Conservation (phyloP, 2,888 invertebrate genomes). For the Callyntrura guangdongensis region DNA sequence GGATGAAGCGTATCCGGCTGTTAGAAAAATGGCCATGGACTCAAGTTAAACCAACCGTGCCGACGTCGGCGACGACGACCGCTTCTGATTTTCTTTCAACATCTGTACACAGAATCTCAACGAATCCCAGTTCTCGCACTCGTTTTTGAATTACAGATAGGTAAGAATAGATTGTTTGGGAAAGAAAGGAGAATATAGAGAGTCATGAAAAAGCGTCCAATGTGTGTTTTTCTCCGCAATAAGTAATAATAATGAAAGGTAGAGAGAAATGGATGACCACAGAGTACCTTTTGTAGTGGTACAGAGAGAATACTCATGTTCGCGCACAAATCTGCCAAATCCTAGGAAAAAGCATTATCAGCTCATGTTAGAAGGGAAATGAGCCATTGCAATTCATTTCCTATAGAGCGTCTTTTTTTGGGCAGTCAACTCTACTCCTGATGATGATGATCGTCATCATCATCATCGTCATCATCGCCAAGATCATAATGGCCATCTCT, state of each 20-base stretch:
- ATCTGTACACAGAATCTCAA: neutral
- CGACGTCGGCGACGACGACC: constrained; percentile 18
- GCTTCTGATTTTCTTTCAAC: constrained; percentile 68
- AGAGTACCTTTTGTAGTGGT: constrained; percentile 44
- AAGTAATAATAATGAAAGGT: constrained; percentile 71
- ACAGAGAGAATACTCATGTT: constrained; percentile 51
- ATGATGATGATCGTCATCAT: constrained; percentile 42
- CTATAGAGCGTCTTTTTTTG: constrained; percentile 62
- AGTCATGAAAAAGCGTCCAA: constrained; percentile 25
- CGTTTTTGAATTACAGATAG: constrained; percentile 53
- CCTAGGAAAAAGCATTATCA: constrained; percentile 51
- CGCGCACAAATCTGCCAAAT: constrained; percentile 61
- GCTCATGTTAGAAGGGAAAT: constrained; percentile 77
- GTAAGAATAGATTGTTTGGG: constrained; percentile 51
- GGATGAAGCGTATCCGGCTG: constrained; percentile 82
- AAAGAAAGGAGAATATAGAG: constrained; percentile 18
- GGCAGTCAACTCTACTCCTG: constrained; percentile 56
- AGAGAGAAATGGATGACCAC: constrained; percentile 71
- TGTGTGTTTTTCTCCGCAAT: constrained; percentile 66
- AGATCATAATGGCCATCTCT: constrained; percentile 27
- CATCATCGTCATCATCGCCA: constrained; percentile 14
- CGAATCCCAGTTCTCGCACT: constrained; percentile 46
- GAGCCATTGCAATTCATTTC: constrained; percentile 81
- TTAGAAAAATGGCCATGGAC: constrained; percentile 75
- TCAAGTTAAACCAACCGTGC: constrained; percentile 76